Evolutionary conservation across 2,888 invertebrate genomes (phyloP), one percentile per base, ranked within the genome.

Genomic region (Archips crataeganus): DNA sequence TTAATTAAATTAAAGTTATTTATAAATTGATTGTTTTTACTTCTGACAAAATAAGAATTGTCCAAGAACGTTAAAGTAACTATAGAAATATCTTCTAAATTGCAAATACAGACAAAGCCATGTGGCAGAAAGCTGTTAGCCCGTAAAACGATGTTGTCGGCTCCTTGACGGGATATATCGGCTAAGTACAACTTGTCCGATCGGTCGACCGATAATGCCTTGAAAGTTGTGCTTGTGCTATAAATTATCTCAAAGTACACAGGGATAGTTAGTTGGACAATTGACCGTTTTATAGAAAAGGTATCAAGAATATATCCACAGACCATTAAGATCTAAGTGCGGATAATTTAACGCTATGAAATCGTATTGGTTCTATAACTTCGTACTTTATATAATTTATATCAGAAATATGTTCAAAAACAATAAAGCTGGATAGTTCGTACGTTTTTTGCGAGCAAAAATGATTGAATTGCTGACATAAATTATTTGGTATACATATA

Each of bases 121-220:
- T 10, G 13, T 45, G 45, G 32, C 45, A 63, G 45, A 49, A 47
- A 34, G 34, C 64, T 34, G 67, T 63, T 45, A 63, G 47, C 49
- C 78, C 75, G 75, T 76, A 79, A 77, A 76, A 68, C 79, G 84
- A 83, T 85, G 82, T 81, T 81, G 83, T 82, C 82, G 79, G 79
- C 69, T 70, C 66, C 75, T 77, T 79, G 81, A 79, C 81, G 82
- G 73, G 73, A 82, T 81, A 81, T 82, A 74, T 74, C 74, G 74
- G 69, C 65, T 74, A 70, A 74, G 64, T 65, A 70, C 64, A 64
- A 64, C 74, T 74, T 70, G 74, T 69, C 69, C 60, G 74, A 74
- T 74, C 65, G 51, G 60, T 51, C 60, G 74, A 54, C 15, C 36
- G 74, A 74, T 74, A 74, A 63, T 47, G 74, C 69, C 74, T 69